These are phyloP conservation scores for Zeugodacus cucurbitae DNA, from an alignment of 1,140 invertebrate species.

Conservation along the genomic window DNA sequence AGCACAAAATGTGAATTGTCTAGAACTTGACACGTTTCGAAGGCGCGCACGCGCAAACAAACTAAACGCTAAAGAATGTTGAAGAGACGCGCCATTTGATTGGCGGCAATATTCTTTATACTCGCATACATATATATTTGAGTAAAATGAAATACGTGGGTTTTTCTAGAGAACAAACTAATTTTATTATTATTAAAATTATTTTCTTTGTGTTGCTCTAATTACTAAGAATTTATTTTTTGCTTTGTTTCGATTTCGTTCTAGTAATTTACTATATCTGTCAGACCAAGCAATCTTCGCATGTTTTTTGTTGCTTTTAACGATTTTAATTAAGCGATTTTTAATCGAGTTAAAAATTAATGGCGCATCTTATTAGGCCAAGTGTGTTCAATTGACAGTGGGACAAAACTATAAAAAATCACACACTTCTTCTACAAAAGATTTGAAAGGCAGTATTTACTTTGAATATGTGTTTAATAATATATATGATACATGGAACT, in stretches of 20 bases:
- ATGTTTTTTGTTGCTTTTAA: not conserved
- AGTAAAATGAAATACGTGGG: not conserved
- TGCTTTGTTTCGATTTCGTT: not conserved
- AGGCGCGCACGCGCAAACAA: not conserved
- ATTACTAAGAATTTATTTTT: not conserved
- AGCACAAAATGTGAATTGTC: not conserved
- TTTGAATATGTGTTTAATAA: no score
- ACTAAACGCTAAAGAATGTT: not conserved
- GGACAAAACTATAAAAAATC: not conserved
- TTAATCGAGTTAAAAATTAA: not conserved
- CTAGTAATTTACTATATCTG: not conserved
- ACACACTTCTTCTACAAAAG: no score
- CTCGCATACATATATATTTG: not conserved
- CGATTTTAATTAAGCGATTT: not conserved
- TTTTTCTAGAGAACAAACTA: no score
- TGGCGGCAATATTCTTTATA: no score
- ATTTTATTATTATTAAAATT: no score
- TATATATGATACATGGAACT: not conserved
- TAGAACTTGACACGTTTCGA: conserved; percentile 5
- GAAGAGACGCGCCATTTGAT: no score
- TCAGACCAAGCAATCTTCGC: not conserved
- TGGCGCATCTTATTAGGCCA: not conserved
- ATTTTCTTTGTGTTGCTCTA: no score
- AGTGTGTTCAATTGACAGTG: not conserved
- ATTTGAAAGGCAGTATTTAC: no score